A percentile compares a stretch with the other conserved stretches of the same genome.
Evolutionary conservation across 1,140 invertebrate genomes (phyloP).

Genomic region (Leptinotarsa undecemlineata): DNA sequence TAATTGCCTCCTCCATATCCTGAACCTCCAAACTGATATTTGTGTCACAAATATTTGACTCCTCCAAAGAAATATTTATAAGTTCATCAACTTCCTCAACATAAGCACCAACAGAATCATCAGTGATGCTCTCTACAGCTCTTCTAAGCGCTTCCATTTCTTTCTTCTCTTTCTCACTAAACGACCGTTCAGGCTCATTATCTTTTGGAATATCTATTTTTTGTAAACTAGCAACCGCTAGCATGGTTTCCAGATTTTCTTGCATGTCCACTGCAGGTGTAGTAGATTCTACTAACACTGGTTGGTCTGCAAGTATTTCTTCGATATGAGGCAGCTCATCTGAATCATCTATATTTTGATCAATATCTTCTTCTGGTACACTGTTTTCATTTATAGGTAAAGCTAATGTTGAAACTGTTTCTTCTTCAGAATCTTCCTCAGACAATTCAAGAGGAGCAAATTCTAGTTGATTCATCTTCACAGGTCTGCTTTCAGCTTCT

Average conservation of each 20-base stretch:
- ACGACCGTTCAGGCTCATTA: conserved; percentile 6
- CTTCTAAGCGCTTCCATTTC: conserved; percentile 40
- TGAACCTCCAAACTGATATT: background rate
- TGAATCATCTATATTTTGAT: background rate
- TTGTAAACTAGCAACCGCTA: conserved; percentile 39
- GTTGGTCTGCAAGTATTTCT: conserved; percentile 10
- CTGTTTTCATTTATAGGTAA: background rate
- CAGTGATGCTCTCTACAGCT: conserved; percentile 38
- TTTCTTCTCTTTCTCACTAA: conserved; percentile 37
- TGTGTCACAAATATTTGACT: too few relatives aligned
- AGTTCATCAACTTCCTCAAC: conserved; percentile 14
- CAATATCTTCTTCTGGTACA: background rate
- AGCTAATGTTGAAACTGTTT: conserved; percentile 16
- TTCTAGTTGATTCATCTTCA: conserved; percentile 10
- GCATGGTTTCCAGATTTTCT: conserved; percentile 40
- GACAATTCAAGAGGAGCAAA: conserved; percentile 18
- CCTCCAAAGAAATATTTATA: background rate
- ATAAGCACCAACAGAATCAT: conserved; percentile 28
- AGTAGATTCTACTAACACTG: background rate
- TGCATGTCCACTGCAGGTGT: conserved; percentile 5
- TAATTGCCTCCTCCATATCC: background rate
- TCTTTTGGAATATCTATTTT: conserved; percentile 28
- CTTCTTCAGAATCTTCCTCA: conserved; percentile 25
- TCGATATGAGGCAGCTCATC: conserved; percentile 10
- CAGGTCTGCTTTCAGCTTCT: background rate